Conservation (phyloP, 2,113 vertebrate species). For the Lontra canadensis region DNA sequence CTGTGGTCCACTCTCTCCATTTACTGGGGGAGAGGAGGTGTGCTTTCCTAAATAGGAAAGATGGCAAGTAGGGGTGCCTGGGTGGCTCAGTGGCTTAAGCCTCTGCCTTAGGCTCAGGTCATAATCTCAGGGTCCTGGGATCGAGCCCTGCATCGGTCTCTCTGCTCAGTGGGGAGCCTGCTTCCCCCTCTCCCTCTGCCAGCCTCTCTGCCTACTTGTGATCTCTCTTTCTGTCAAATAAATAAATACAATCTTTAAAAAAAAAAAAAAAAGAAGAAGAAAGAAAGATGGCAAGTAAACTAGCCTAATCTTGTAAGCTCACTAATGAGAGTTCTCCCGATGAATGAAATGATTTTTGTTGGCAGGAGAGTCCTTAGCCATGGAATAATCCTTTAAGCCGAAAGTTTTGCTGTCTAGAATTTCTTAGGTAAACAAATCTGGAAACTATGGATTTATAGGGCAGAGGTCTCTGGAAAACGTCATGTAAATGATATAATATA, state of each 20-base stretch:
- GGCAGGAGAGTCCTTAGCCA: constrained; percentile 24
- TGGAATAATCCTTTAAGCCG: constrained; percentile 69
- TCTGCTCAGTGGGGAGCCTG: too few relatives aligned
- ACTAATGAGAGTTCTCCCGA: constrained; percentile 16
- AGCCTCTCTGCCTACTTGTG: too few relatives aligned
- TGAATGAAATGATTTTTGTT: constrained; percentile 24
- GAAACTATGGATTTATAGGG: constrained; percentile 37
- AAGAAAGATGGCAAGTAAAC: constrained; percentile 1
- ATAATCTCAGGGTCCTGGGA: too few relatives aligned
- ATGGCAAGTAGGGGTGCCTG: background rate
- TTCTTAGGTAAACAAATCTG: constrained; percentile 61
- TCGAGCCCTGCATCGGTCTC: too few relatives aligned
- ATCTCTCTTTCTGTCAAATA: too few relatives aligned
- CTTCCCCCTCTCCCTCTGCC: too few relatives aligned
- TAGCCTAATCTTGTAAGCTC: constrained; percentile 31
- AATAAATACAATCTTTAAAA: too few relatives aligned
- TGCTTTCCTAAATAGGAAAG: background rate
- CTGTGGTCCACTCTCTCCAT: background rate
- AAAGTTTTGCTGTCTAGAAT: constrained; percentile 40
- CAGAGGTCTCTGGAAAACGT: constrained; percentile 50
- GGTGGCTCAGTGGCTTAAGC: too few relatives aligned
- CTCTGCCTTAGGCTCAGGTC: too few relatives aligned
- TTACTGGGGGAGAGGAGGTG: background rate
- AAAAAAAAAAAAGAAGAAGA: too few relatives aligned
- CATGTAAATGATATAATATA: background rate